phyloP scores from a whole-genome alignment of 2,797 vertebrate genomes.

The Neosalanx taihuensis region DNA sequence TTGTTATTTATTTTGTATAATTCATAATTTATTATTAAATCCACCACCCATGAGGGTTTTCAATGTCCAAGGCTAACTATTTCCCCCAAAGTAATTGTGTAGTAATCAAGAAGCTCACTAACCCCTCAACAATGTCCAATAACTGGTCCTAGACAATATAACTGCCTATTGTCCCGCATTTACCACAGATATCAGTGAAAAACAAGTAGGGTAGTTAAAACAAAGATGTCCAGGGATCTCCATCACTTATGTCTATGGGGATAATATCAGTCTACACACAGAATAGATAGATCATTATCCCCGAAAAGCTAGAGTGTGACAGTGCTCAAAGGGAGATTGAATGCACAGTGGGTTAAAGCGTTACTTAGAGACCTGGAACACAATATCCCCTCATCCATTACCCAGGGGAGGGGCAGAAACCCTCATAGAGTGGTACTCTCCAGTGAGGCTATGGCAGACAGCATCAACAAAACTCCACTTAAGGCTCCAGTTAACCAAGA shows the following conservation, averaged over 20 bases:
- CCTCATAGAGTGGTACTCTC: conserved; percentile 31
- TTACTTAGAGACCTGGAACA: conserved; percentile 79
- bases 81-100: background rate
- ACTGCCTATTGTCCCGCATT: background rate
- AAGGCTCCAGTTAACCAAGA: background rate
- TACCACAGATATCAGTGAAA: conserved; percentile 9
- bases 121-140: background rate
- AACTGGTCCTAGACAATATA: background rate
- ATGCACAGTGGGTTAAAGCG: conserved; percentile 62
- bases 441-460: conserved; percentile 40
- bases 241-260: conserved; percentile 24
- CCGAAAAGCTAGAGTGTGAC: conserved; percentile 47
- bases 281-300: conserved; percentile 63
- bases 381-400: conserved; percentile 63
- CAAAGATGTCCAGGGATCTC: conserved; percentile 33
- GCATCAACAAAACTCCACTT: conserved; percentile 28
- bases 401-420: conserved; percentile 41
- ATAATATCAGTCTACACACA: conserved; percentile 31
- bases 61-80: background rate
- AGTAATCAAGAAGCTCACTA: background rate
- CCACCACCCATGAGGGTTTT: too few relatives aligned
- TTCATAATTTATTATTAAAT: too few relatives aligned
- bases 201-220: conserved; percentile 34
- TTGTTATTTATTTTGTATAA: too few relatives aligned
- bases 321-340: conserved; percentile 60